phyloP scores from a whole-genome alignment of 2,797 vertebrate species.

The Amphiprion clarkii region DNA sequence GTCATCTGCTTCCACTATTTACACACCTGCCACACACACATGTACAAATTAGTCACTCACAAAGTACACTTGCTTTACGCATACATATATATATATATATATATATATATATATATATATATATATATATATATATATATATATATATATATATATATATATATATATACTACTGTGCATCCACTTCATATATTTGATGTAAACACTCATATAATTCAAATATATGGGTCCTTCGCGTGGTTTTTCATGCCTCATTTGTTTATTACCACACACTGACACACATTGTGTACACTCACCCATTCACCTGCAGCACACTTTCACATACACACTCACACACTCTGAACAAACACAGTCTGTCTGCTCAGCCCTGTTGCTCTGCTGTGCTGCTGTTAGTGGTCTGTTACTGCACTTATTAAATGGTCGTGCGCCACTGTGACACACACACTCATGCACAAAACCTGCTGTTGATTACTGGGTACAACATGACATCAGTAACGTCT shows the following conservation, averaged over 20 bases:
- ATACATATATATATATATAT: constrained; percentile 3
- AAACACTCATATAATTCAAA: background rate
- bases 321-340: constrained; percentile 36
- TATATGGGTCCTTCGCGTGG: background rate
- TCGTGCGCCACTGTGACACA: constrained; percentile 11
- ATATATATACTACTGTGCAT: background rate
- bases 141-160: no score
- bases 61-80: background rate
- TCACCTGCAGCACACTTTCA: constrained; percentile 54
- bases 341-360: constrained; percentile 53
- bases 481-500: background rate
- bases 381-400: constrained; percentile 21
- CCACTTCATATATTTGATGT: background rate
- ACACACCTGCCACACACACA: constrained; percentile 76
- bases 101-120: constrained; percentile 5
- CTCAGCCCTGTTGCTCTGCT: constrained; percentile 7
- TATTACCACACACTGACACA: constrained; percentile 32
- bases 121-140: background rate
- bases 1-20: constrained; percentile 75
- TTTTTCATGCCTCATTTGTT: constrained; percentile 2
- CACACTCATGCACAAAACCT: background rate
- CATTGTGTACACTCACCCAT: constrained; percentile 14
- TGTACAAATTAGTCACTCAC: constrained; percentile 23
- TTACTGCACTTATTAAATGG: constrained; percentile 36
- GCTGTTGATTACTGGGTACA: background rate